These are phyloP conservation scores for Andrena haemorrhoa DNA, from an alignment of 2,888 invertebrate genomes.

Conservation along the genomic window DNA sequence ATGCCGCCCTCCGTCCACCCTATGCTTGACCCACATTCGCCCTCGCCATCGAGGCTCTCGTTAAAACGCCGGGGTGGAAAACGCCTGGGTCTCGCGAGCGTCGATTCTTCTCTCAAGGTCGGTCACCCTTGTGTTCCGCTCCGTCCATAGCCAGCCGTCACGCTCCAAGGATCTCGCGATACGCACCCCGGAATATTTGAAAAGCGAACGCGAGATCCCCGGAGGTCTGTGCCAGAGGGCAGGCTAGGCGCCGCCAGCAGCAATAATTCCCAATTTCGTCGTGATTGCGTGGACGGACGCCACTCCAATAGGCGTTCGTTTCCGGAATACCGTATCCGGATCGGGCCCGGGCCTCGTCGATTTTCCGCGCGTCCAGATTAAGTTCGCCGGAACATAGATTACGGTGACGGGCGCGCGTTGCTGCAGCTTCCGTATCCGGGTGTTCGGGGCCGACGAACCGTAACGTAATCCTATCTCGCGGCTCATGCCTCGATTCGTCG, in stretches of 20 bases:
- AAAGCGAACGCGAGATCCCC: background rate
- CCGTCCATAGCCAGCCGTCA: background rate
- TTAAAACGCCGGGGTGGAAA: slow-evolving; percentile 34
- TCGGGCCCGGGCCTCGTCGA: slow-evolving; percentile 30
- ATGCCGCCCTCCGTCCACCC: slow-evolving; percentile 36
- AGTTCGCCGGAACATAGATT: slow-evolving; percentile 66
- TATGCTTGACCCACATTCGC: slow-evolving; percentile 53
- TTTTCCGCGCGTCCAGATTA: slow-evolving; percentile 60
- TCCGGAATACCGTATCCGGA: background rate
- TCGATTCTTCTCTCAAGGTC: slow-evolving; percentile 19
- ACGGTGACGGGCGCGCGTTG: slow-evolving; percentile 43
- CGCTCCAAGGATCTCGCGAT: background rate
- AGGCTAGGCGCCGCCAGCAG: background rate
- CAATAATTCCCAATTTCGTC: background rate
- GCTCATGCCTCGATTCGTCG: slow-evolving; percentile 61
- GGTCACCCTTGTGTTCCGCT: background rate
- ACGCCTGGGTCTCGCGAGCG: background rate
- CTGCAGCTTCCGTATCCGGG: slow-evolving; percentile 57
- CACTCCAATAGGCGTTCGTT: background rate
- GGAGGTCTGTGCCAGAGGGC: background rate
- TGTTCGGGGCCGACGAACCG: slow-evolving; percentile 63
- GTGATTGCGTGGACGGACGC: background rate
- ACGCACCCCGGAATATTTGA: background rate
- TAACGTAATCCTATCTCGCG: slow-evolving; percentile 63
- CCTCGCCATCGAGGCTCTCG: slow-evolving; percentile 33